Evolutionary conservation across 53 echinoderm and acorn worm genomes (phyloP), one percentile per base, ranked within the genome.

Genomic region (Astropecten irregularis): DNA sequence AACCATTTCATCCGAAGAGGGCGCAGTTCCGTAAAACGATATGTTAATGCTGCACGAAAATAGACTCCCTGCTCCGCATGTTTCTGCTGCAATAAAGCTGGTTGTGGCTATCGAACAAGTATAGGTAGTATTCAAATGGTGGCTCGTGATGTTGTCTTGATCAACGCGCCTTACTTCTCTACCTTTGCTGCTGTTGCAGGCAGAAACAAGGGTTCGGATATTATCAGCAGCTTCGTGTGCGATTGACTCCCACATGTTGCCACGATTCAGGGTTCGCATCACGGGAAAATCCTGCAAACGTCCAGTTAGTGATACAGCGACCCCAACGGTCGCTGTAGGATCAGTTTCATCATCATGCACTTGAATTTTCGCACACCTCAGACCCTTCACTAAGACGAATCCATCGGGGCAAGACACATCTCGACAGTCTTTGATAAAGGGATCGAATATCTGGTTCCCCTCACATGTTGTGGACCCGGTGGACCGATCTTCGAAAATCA

Each of bases 361-460:
- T 25, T 13, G 56, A 84, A 71, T 29, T 69, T 31, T 28, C n/a
- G 5, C 11, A 71, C 71, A 61, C 13, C 35, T 19, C 16, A 34
- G 32, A 29, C n/a, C 44, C 15, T 42, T 60, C 13, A 9, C 14
- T 29, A 84, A 40, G 14, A 3, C 19, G 44, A 39, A 47, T 3
- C 46, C 61, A 9, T 30, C 21, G 32, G 61, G 84, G 63, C 61
- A 84, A 0, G 37, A 6, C 18, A 73, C 14, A 19, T 82, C 23
- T 50, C 88, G 82, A 58, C 88, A 88, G 40, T 11, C 11, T 8
- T 21, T 30, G 7, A 65, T 21, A 25, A 51, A 88, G 0, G 88
- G 82, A 25, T 88, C 88, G 56, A 38, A 83, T 14, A 88, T 38
- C 46, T 83, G 82, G 54, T 25, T 40, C 1, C 2, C 18, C 3